Evolutionary conservation across 1,140 invertebrate species (phyloP), one percentile per base, ranked within the genome.

Genomic region (Drosophila equinoxialis): DNA sequence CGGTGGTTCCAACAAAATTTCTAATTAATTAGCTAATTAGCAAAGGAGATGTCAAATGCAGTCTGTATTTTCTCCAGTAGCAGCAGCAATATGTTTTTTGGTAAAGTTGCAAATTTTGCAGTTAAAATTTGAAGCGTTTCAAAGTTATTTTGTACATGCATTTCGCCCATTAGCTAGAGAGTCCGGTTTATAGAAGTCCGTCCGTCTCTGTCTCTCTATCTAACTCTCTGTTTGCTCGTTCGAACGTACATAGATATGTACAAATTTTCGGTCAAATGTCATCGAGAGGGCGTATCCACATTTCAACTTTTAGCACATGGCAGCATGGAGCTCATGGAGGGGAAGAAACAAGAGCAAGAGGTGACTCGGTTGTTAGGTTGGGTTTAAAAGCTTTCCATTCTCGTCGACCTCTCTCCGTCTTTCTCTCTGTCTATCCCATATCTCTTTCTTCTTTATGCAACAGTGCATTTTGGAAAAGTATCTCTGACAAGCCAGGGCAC

Each of bases 401-500:
- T 89, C 42, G 7, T 13, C 42, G 14, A n/a, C n/a, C n/a, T 45
- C 41, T 42, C 41, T n/a, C 41, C 5, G n/a, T n/a, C 42, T 13
- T 8, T 42, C 41, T 48, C 45, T 17, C 14, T 48, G 30, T 30
- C 30, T 30, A 30, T 30, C 6, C 30, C 30, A 30, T 30, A 30
- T 30, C 30, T 30, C 30, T 30, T 30, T 30, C 30, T 30, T 30
- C 11, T 87, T 86, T 89, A 87, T 87, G 83, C 82, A 83, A 86
- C 79, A 86, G 82, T 86, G 83, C 75, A 81, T 79, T 76, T 76
- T 67, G 84, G 45, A 86, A 79, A 71, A 69, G 81, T 86, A 81
- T 79, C 72, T 79, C 72, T 68, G 71, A 59, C 82, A 14, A 39
- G 59, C 67, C 65, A 35, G 67, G 37, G 37, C 68, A 67, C 54